A percentile compares a stretch with the other conserved stretches of the same genome.
Conservation (phyloP, 1,140 invertebrate species). For the Elymnias hypermnestra region DNA sequence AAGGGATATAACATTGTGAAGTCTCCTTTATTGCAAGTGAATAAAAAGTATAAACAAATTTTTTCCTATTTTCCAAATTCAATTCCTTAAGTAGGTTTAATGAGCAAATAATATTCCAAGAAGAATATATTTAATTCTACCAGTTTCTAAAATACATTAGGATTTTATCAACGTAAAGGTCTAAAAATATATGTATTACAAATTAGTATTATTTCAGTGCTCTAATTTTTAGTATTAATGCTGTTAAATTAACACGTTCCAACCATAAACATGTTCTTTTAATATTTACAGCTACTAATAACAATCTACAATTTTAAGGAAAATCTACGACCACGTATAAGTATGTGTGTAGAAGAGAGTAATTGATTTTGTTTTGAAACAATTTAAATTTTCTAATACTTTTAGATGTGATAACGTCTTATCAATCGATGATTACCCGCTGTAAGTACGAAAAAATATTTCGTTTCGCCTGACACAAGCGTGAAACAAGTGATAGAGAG, state of each 20-base stretch:
- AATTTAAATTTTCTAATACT: no score
- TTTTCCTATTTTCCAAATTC: no score
- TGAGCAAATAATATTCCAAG: slow-evolving; percentile 26
- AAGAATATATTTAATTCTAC: slow-evolving; percentile 1
- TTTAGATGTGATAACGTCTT: no score
- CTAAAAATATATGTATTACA: slow-evolving; percentile 5
- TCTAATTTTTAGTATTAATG: not conserved
- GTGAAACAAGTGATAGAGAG: no score
- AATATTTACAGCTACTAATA: slow-evolving; percentile 19
- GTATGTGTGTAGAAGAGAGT: no score
- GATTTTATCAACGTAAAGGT: not conserved
- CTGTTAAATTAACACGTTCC: slow-evolving; percentile 1
- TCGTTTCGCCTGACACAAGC: no score
- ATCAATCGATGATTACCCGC: no score
- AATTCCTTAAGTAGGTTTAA: slow-evolving; percentile 27
- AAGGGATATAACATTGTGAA: no score
- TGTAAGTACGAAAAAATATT: no score
- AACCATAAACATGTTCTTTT: slow-evolving; percentile 3
- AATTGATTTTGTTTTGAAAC: slow-evolving; percentile 16
- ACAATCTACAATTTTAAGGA: slow-evolving; percentile 12
- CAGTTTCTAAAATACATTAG: not conserved
- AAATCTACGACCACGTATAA: slow-evolving; percentile 4
- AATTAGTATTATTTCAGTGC: not conserved
- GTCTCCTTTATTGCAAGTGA: no score
- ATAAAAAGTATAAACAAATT: no score